Evolutionary conservation across 2,113 vertebrate genomes (phyloP).

Genomic region (Myrmophylax atrothorax): DNA sequence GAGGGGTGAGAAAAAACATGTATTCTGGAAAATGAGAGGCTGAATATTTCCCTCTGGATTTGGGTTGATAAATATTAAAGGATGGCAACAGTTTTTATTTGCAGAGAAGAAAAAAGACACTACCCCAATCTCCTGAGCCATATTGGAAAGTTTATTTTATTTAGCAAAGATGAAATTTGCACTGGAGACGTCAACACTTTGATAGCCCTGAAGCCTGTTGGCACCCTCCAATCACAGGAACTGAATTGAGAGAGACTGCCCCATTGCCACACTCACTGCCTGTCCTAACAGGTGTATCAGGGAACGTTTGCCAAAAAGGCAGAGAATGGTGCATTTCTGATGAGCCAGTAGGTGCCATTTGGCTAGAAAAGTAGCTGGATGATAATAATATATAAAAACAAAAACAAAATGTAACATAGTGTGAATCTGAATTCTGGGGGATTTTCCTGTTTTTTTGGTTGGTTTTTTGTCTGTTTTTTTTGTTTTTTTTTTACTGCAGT

Average conservation of each 20-base stretch:
- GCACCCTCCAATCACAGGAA: conserved; percentile 20
- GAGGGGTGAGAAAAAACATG: not conserved
- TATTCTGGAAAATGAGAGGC: conserved; percentile 20
- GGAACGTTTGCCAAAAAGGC: conserved; percentile 14
- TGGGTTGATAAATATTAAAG: conserved; percentile 59
- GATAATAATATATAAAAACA: conserved; percentile 49
- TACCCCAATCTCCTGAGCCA: conserved; percentile 50
- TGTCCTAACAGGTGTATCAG: conserved; percentile 49
- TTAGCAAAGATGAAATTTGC: conserved; percentile 63
- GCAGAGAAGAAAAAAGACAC: conserved; percentile 29
- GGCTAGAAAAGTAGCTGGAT: conserved; percentile 46
- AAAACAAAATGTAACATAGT: not conserved
- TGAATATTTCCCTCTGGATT: conserved; percentile 65
- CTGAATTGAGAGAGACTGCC: not conserved
- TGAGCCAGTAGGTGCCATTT: conserved; percentile 48
- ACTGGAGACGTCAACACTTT: conserved; percentile 42
- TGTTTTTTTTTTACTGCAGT: not conserved
- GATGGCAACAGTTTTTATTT: conserved; percentile 49
- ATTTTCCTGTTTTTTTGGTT: too few relatives aligned
- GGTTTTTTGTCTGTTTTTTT: too few relatives aligned
- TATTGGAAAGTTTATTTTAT: conserved; percentile 66
- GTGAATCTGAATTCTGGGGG: not conserved
- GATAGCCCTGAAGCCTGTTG: conserved; percentile 63
- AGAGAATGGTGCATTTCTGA: conserved; percentile 40
- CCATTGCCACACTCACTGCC: not conserved